These are phyloP conservation scores for Drosophila gaucha DNA, from an alignment of 2,888 invertebrate species.

Conservation along the genomic window DNA sequence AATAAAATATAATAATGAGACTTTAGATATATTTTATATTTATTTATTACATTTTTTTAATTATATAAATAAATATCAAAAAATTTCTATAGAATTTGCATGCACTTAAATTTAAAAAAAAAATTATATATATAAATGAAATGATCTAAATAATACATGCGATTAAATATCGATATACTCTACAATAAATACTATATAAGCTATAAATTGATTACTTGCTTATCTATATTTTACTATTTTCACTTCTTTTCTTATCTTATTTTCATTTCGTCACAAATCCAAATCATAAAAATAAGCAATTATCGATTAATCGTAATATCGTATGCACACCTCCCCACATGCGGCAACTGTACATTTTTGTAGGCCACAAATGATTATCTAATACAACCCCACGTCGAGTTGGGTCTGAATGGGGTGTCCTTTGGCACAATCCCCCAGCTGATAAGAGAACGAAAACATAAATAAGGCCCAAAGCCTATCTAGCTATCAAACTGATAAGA, in stretches of 20 bases:
- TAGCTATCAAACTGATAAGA: constrained; percentile 46
- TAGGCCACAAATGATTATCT: constrained; percentile 23
- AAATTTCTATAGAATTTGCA: not conserved
- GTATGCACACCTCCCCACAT: not conserved
- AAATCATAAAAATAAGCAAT: too few species aligned
- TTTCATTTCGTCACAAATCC: constrained; percentile 2
- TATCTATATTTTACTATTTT: not conserved
- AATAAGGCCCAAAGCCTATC: constrained; percentile 31
- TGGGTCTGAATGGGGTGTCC: constrained; percentile 48
- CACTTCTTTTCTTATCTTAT: not conserved
- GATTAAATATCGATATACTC: not conserved
- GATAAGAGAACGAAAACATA: constrained; percentile 50
- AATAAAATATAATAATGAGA: not conserved
- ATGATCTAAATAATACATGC: not conserved
- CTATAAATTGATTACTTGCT: not conserved
- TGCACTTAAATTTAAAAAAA: not conserved
- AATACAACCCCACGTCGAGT: constrained; percentile 21
- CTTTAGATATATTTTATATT: not conserved
- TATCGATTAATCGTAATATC: constrained; percentile 12
- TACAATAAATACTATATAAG: not conserved
- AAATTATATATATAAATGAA: too few species aligned
- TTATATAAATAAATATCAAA: not conserved
- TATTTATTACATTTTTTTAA: not conserved
- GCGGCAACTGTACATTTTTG: constrained; percentile 18
- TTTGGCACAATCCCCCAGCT: constrained; percentile 27